Percentiles rank a stretch among this genome's conserved stretches.
These are phyloP conservation scores for Mastacembelus armatus DNA, from an alignment of 2,797 vertebrate species.

Conservation along the genomic window DNA sequence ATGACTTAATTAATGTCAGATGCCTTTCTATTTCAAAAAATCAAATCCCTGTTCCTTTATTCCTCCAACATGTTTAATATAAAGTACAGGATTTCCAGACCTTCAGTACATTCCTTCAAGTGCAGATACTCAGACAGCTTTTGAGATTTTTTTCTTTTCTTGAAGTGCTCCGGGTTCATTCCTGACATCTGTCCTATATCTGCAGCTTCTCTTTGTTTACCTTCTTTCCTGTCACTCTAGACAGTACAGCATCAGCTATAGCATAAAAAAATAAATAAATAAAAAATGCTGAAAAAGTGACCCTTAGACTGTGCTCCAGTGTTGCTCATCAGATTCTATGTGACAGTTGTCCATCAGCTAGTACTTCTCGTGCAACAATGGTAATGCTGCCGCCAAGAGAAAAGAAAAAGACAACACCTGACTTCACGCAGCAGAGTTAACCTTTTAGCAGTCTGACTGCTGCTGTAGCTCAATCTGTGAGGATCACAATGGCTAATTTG, in stretches of 20 bases:
- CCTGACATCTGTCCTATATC: neutral
- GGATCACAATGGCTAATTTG: constrained; percentile 1
- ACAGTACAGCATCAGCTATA: neutral
- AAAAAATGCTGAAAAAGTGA: too few relatives aligned
- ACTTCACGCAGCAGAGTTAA: constrained; percentile 12
- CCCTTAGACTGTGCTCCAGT: neutral
- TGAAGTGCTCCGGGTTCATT: neutral
- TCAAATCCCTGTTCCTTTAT: too few relatives aligned
- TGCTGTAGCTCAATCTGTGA: constrained; percentile 9
- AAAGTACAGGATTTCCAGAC: neutral
- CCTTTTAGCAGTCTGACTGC: constrained; percentile 17
- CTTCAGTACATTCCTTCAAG: neutral
- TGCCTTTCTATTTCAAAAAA: too few relatives aligned
- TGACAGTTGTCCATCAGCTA: constrained; percentile 55
- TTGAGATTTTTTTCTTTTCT: constrained; percentile 2
- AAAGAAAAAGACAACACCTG: constrained; percentile 35
- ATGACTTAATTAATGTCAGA: neutral
- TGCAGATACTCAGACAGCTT: constrained; percentile 1
- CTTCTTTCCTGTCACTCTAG: neutral
- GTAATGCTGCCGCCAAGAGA: constrained; percentile 13
- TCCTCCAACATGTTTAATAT: neutral
- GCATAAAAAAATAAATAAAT: constrained; percentile 14
- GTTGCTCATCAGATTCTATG: constrained; percentile 26
- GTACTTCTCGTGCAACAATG: constrained; percentile 9
- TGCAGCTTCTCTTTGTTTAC: constrained; percentile 26